Conservation (phyloP, 2,888 invertebrate genomes). For the Oxyteleia sp. region DNA sequence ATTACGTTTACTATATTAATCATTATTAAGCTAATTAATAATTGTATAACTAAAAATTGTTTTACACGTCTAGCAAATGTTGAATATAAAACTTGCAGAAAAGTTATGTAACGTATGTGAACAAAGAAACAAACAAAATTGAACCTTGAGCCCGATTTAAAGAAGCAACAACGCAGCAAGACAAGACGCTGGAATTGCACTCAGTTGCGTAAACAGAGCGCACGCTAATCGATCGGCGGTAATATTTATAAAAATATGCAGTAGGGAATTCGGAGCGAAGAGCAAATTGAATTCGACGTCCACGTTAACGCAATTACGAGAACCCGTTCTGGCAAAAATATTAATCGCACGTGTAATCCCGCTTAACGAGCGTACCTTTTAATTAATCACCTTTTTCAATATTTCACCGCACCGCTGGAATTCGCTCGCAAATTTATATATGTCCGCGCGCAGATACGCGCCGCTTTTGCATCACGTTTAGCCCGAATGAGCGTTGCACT, state of each 20-base stretch:
- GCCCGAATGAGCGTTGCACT: conserved; percentile 71
- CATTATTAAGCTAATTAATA: too few relatives aligned
- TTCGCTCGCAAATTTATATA: conserved; percentile 74
- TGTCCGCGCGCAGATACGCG: conserved; percentile 68
- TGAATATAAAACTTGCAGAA: too few relatives aligned
- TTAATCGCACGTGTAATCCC: conserved; percentile 84
- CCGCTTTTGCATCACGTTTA: conserved; percentile 72
- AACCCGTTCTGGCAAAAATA: conserved; percentile 80
- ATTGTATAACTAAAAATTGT: too few relatives aligned
- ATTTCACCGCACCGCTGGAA: conserved; percentile 77
- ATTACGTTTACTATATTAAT: too few relatives aligned
- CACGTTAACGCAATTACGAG: conserved; percentile 83
- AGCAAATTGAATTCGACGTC: conserved; percentile 84
- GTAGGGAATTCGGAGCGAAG: conserved; percentile 75
- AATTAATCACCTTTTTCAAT: conserved; percentile 83
- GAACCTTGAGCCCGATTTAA: too few relatives aligned
- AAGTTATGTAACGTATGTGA: too few relatives aligned
- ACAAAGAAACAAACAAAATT: too few relatives aligned
- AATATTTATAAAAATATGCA: conserved; percentile 73
- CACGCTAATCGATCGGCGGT: conserved; percentile 48
- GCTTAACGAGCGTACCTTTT: conserved; percentile 84
- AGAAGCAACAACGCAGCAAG: too few relatives aligned
- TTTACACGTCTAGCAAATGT: too few relatives aligned
- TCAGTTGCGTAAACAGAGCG: conserved; percentile 33
- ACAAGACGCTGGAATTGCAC: background rate